These are phyloP conservation scores for Leucania comma DNA, from an alignment of 2,888 invertebrate genomes.

Conservation along the genomic window DNA sequence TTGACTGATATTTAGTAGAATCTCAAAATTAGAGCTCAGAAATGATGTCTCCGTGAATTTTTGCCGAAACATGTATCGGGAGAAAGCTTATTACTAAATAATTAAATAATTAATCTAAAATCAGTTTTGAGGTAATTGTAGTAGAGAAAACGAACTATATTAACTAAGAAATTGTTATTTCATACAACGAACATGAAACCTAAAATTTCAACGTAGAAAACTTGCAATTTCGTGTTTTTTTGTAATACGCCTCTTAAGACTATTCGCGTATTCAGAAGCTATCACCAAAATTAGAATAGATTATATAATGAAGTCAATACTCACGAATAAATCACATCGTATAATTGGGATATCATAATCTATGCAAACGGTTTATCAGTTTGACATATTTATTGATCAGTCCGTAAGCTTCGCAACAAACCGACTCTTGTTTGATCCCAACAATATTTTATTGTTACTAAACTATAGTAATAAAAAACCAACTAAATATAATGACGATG, in stretches of 20 bases:
- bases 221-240: too few species aligned
- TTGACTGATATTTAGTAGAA: too few species aligned
- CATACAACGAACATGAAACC: too few species aligned
- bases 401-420: constrained; percentile 52
- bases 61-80: too few species aligned
- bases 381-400: constrained; percentile 69
- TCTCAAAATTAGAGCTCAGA: too few species aligned
- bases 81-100: too few species aligned
- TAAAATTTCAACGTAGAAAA: too few species aligned
- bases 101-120: too few species aligned
- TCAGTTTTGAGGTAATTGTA: too few species aligned
- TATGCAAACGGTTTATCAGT: constrained; percentile 67
- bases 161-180: too few species aligned
- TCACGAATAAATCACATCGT: constrained; percentile 52
- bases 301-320: constrained; percentile 47
- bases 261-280: constrained; percentile 12
- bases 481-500: constrained; percentile 90
- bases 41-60: too few species aligned
- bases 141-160: too few species aligned
- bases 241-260: constrained; percentile 2
- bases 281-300: constrained; percentile 48
- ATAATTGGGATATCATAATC: constrained; percentile 67
- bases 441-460: constrained; percentile 82
- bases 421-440: constrained; percentile 70
- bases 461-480: constrained; percentile 80